These are phyloP conservation scores for Ceyx erithaca DNA, from an alignment of 2,797 vertebrate genomes.

Conservation along the genomic window DNA sequence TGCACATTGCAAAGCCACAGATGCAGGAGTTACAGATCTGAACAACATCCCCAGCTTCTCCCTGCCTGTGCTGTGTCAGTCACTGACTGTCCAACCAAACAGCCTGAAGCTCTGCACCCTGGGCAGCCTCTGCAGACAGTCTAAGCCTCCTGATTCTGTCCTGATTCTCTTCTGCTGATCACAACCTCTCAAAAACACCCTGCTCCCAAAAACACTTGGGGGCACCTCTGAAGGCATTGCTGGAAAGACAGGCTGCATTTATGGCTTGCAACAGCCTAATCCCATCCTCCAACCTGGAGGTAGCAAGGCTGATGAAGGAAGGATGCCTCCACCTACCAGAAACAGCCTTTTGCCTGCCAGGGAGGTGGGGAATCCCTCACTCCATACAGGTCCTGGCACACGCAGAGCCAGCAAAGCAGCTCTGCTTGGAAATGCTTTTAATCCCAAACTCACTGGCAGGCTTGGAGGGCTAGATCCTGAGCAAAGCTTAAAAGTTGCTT, in stretches of 20 bases:
- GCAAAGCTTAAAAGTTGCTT: not conserved
- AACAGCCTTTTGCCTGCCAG: not conserved
- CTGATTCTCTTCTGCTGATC: not conserved
- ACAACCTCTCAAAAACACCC: not conserved
- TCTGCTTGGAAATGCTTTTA: not conserved
- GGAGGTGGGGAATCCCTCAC: not conserved
- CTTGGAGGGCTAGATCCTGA: not conserved
- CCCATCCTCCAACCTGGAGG: not conserved
- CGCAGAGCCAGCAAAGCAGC: not conserved
- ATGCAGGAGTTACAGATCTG: not conserved
- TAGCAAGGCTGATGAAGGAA: not conserved
- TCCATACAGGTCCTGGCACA: fast-evolving
- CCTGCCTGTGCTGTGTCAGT: not conserved
- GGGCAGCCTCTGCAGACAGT: not conserved
- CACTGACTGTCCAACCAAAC: not conserved
- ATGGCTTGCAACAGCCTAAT: not conserved
- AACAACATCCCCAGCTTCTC: not conserved
- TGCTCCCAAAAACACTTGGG: not conserved
- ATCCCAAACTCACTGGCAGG: not conserved
- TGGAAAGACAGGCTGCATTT: not conserved
- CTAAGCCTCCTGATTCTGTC: fast-evolving
- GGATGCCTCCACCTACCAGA: not conserved
- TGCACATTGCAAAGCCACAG: not conserved
- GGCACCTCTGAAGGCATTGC: not conserved
- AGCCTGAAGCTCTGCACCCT: not conserved